Evolutionary conservation across 37 sponge, comb jelly and placozoan species (phyloP).

Genomic region (Beroe forskalii): DNA sequence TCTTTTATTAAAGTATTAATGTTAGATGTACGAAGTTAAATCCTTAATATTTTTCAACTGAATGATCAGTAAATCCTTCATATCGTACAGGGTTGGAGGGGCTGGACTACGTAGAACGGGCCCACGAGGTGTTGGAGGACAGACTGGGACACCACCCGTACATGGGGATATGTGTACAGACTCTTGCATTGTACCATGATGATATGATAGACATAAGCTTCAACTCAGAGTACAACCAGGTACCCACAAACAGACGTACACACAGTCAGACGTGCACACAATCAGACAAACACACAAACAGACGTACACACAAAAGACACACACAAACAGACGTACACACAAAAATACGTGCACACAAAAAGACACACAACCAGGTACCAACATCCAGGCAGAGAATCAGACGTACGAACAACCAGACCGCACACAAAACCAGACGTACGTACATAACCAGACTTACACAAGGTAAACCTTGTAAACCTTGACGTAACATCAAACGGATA

Average conservation of each 20-base stretch:
- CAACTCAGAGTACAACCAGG: slow-evolving; percentile 21
- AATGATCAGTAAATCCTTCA: neutral
- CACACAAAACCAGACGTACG: too few species aligned
- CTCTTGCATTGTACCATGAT: slow-evolving; percentile 30
- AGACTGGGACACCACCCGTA: slow-evolving; percentile 19
- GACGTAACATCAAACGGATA: too few species aligned
- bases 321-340: neutral
- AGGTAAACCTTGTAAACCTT: too few species aligned
- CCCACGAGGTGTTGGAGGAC: slow-evolving; percentile 38
- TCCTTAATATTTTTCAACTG: neutral
- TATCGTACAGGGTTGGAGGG: slow-evolving; percentile 23
- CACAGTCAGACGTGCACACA: neutral
- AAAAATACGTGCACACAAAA: neutral
- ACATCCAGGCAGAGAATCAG: too few species aligned
- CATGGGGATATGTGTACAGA: slow-evolving; percentile 42
- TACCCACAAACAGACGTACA: neutral
- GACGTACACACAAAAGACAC: neutral
- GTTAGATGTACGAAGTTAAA: too few species aligned
- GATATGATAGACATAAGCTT: slow-evolving; percentile 27
- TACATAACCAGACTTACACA: too few species aligned
- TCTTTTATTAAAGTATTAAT: too few species aligned
- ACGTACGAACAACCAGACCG: too few species aligned
- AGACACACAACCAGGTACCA: too few species aligned
- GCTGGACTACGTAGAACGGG: slow-evolving; percentile 36
- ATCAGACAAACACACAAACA: neutral